A percentile compares a stretch with the other conserved stretches of the same genome.
Conservation (phyloP, 2,113 vertebrate genomes). For the Leucosticte australis region DNA sequence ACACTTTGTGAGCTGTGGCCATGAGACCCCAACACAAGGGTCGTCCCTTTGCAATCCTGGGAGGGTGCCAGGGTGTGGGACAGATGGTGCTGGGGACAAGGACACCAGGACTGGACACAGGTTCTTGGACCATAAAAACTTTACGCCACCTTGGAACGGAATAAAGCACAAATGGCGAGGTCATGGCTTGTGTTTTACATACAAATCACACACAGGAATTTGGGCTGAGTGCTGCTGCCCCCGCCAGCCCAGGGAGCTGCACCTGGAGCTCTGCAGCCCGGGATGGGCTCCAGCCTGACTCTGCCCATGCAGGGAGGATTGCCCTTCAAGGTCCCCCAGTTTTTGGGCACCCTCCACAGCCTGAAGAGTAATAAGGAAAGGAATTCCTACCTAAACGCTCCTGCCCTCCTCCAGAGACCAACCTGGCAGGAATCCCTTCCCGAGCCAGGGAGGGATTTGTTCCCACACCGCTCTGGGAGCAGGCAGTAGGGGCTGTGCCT, state of each 20-base stretch:
- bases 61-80: neutral
- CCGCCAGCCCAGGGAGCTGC: neutral
- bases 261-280: accelerated
- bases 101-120: neutral
- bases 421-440: neutral
- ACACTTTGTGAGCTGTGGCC: neutral
- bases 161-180: neutral
- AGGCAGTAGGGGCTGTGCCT: neutral
- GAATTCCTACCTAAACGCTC: neutral
- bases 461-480: accelerated
- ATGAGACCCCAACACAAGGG: neutral
- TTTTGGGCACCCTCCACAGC: neutral
- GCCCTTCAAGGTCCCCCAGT: neutral
- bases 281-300: neutral
- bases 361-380: neutral
- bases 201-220: neutral
- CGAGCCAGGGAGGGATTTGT: neutral
- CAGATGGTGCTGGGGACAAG: neutral
- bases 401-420: neutral
- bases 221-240: neutral
- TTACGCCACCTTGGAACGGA: neutral
- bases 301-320: accelerated
- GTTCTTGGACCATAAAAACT: neutral
- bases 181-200: neutral
- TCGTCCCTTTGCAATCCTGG: neutral